Percentiles rank a stretch among this genome's conserved stretches.
phyloP scores from a whole-genome alignment of 2,797 vertebrate genomes.

The Coluber constrictor region DNA sequence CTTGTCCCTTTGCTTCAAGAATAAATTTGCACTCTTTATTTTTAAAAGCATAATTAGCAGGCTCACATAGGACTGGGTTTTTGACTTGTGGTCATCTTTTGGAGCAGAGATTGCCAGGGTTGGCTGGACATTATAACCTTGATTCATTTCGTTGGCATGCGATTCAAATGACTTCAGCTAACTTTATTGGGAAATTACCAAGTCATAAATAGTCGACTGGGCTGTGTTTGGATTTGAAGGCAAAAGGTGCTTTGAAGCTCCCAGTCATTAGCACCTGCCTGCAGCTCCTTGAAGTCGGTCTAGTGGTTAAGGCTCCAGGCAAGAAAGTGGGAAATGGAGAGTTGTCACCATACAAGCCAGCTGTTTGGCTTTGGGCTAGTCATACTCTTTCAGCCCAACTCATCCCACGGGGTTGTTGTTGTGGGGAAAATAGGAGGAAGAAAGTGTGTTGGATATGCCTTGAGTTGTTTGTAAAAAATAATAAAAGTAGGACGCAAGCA shows the following conservation, averaged over 20 bases:
- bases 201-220: neutral
- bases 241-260: neutral
- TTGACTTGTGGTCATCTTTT: neutral
- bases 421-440: neutral
- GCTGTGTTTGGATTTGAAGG: neutral
- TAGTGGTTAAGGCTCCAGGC: neutral
- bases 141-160: neutral
- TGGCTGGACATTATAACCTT: neutral
- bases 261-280: neutral
- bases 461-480: neutral
- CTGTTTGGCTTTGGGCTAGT: neutral
- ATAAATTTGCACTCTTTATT: fast-evolving
- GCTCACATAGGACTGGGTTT: neutral
- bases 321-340: neutral
- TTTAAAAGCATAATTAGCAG: neutral
- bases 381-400: neutral
- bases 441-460: neutral
- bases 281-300: neutral
- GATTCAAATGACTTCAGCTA: neutral
- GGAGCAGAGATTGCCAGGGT: neutral
- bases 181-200: neutral
- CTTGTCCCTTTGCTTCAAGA: neutral
- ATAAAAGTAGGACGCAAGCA: neutral
- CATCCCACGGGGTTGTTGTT: neutral
- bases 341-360: neutral